A percentile compares a stretch with the other conserved stretches of the same genome.
These are phyloP conservation scores for Ariopsis seemanni DNA, from an alignment of 2,113 vertebrate genomes.

Conservation along the genomic window DNA sequence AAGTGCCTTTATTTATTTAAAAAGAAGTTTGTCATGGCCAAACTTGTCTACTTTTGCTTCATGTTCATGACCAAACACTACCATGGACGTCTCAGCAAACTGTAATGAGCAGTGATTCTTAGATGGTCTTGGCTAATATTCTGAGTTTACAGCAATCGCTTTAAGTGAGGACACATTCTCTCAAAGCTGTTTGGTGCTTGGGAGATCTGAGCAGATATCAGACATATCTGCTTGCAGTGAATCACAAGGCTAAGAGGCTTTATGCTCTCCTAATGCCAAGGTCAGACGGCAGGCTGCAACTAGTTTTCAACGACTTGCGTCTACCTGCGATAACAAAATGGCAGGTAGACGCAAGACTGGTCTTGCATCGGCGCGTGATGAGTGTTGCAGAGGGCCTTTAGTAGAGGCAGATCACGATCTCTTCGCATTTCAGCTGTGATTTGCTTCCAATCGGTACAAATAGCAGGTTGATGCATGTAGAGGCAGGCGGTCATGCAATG, in stretches of 20 bases:
- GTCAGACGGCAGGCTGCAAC: no score
- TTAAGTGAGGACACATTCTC: background rate
- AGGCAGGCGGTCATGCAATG: no score
- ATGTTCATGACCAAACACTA: background rate
- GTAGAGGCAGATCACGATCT: no score
- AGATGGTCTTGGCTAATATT: background rate
- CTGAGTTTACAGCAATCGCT: background rate
- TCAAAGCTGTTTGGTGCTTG: background rate
- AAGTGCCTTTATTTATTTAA: background rate
- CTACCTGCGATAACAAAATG: no score
- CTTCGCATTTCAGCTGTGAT: no score
- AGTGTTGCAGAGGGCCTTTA: no score
- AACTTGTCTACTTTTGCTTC: background rate
- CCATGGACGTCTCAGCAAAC: background rate
- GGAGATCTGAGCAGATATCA: background rate
- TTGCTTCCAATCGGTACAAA: no score
- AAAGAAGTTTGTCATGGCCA: background rate
- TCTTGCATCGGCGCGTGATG: no score
- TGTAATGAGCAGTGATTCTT: background rate
- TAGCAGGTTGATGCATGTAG: no score
- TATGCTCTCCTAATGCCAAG: background rate
- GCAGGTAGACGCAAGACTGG: no score
- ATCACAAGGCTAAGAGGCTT: background rate
- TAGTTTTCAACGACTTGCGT: no score
- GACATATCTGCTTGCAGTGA: background rate